Conservation (phyloP, 2,888 invertebrate genomes). For the Luffia ferchaultella region DNA sequence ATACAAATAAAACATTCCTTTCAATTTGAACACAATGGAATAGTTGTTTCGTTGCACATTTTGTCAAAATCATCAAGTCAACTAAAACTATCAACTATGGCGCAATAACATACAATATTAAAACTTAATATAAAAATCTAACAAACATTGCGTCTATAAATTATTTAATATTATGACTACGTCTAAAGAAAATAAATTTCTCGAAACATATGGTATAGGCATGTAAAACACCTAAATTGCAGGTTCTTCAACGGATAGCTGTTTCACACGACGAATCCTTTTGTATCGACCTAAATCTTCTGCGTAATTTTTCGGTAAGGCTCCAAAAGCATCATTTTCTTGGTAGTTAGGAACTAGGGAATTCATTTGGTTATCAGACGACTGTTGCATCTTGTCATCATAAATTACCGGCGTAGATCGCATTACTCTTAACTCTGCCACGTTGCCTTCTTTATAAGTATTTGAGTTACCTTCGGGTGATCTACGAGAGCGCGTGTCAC, state of each 20-base stretch:
- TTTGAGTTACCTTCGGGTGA: background rate
- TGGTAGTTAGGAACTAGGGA: slow-evolving; percentile 26
- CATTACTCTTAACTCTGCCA: slow-evolving; percentile 3
- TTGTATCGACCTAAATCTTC: slow-evolving; percentile 41
- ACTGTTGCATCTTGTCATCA: slow-evolving; percentile 22
- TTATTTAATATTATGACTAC: slow-evolving; percentile 6
- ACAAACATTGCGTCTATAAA: background rate
- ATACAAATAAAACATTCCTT: slow-evolving; percentile 2
- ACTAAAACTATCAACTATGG: background rate
- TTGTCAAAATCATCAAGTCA: background rate
- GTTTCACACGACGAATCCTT: slow-evolving; percentile 43
- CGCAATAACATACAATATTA: background rate
- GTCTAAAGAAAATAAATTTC: slow-evolving; percentile 19
- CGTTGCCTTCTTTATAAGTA: background rate
- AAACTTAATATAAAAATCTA: background rate
- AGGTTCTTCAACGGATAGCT: slow-evolving; percentile 9
- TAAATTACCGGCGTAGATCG: slow-evolving; percentile 21
- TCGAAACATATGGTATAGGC: background rate
- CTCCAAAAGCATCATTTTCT: slow-evolving; percentile 41
- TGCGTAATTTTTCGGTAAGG: slow-evolving; percentile 33
- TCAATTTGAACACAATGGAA: background rate
- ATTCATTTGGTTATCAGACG: slow-evolving; percentile 24
- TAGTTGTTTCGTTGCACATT: background rate
- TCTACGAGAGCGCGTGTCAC: slow-evolving; percentile 26
- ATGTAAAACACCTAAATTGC: background rate